Base-by-base conservation (phyloP, 2,797 vertebrate genomes). In the Esox lucius region DNA sequence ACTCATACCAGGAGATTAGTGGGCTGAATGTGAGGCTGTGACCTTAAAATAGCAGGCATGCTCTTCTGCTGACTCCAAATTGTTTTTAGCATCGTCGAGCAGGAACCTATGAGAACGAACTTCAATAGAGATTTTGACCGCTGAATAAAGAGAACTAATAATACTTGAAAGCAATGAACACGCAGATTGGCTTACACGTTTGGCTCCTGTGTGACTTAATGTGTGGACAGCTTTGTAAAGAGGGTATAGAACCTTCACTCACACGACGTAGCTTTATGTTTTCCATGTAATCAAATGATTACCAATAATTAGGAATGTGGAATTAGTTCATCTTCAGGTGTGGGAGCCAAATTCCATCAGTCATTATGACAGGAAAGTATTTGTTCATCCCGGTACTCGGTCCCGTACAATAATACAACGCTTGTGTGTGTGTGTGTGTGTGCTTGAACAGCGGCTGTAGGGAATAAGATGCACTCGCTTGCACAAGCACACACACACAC, bases 1-100 rank as follows among this genome's bases (percentile, higher is more conserved):
- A 93, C 78, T 88, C 90, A 85, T 83, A 87, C 81, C 85, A 80
- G 84, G 77, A 87, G 90, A 89, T 92, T 87, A 92, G 80, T 71
- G 4, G 64, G 42, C 81, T 73, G 68, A 48, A 81, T 72, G 80
- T 78, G 82, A 80, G 80, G 84, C 84, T 82, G 66, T 71, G 82
- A 89, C 83, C 87, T 84, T 66, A 24, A 75, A 74, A 74, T 7
- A 71, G 78, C 70, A 7, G 51, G 68, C 73, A 42, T 61, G 53
- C 73, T 72, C 73, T 70, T 49, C 19, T 19, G 83, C 76, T 85
- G 85, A 88, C 83, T 85, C 81, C 39, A 42, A 46, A 46, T 11
- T 13, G 42, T 46, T 11, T 46, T 46, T 13, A 46, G 42, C 42
- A 9, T 42, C 42, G 39, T 42, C 39, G 9, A 39, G 42, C 42